A percentile compares a stretch with the other conserved stretches of the same genome.
phyloP scores from a whole-genome alignment of 1,140 invertebrate species.

The Sminthurinus signatus region DNA sequence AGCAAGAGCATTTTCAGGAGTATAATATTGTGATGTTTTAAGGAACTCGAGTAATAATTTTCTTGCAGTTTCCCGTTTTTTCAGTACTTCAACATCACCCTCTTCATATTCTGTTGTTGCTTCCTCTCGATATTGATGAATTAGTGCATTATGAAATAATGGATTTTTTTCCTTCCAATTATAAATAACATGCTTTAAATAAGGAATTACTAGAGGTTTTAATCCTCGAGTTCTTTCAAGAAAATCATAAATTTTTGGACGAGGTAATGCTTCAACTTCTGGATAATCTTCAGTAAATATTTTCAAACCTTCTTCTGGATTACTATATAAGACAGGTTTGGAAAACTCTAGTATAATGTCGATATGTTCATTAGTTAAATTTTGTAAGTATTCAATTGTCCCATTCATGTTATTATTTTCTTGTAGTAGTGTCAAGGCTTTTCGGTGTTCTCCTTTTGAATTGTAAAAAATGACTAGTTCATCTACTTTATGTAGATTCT shows the following conservation, averaged over 20 bases:
- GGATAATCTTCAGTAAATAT: conserved; percentile 89
- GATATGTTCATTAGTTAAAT: conserved; percentile 75
- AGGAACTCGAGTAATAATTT: conserved; percentile 79
- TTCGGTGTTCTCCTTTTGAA: conserved; percentile 82
- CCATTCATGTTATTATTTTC: conserved; percentile 70
- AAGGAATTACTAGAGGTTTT: conserved; percentile 69
- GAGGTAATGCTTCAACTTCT: conserved; percentile 80
- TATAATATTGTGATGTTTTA: conserved; percentile 72
- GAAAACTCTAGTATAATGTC: conserved; percentile 90
- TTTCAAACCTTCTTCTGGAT: conserved; percentile 83
- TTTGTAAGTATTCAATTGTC: conserved; percentile 87
- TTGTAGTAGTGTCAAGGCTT: conserved; percentile 81
- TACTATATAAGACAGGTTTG: conserved; percentile 79
- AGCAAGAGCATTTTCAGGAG: conserved; percentile 76
- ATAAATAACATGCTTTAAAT: conserved; percentile 88
- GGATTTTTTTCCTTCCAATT: conserved; percentile 80
- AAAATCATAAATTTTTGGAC: conserved; percentile 82
- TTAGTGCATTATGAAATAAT: conserved; percentile 82
- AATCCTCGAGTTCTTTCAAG: conserved; percentile 74
- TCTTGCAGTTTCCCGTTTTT: no score
- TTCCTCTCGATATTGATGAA: conserved; percentile 74
- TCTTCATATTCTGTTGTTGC: conserved; percentile 54
- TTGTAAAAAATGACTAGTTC: conserved; percentile 95
- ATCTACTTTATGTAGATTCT: conserved; percentile 77
- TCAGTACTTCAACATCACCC: conserved; percentile 55